A percentile compares a stretch with the other conserved stretches of the same genome.
These are phyloP conservation scores for Hemaris fuciformis DNA, from an alignment of 2,888 invertebrate genomes.

Conservation along the genomic window DNA sequence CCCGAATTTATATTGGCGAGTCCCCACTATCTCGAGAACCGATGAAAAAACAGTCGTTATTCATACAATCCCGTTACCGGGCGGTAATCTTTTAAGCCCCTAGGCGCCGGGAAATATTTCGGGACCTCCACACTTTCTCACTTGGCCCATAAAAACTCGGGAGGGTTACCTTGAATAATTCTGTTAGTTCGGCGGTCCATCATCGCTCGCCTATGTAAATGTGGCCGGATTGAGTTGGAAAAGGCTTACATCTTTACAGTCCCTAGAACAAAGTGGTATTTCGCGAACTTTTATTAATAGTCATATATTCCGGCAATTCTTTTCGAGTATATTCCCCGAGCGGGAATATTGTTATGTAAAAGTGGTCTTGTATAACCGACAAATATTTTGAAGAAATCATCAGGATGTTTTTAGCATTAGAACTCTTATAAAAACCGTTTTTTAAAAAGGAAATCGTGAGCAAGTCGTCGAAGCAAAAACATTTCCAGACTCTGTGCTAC, in stretches of 20 bases:
- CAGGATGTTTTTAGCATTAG: no score
- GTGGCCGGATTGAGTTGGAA: conserved; percentile 58
- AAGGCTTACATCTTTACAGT: conserved; percentile 18
- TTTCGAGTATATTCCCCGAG: no score
- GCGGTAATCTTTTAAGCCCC: conserved; percentile 51
- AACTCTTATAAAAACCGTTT: no score
- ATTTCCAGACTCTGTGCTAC: no score
- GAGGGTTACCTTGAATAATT: conserved; percentile 73
- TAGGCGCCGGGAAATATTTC: conserved; percentile 15
- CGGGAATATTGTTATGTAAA: no score
- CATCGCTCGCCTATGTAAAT: conserved; percentile 70
- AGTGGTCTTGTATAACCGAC: no score
- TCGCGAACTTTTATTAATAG: conserved; percentile 8
- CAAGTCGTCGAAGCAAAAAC: no score
- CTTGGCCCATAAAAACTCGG: conserved; percentile 51
- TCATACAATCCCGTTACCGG: conserved; percentile 42
- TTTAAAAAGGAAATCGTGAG: no score
- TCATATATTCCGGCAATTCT: neutral
- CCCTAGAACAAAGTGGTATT: conserved; percentile 30
- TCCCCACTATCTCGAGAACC: conserved; percentile 12
- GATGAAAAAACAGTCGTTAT: conserved; percentile 48
- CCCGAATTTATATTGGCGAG: neutral
- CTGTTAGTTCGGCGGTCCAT: conserved; percentile 68
- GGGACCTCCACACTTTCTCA: conserved; percentile 41
- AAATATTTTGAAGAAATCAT: no score